These are phyloP conservation scores for Raillietiella orientalis DNA, from an alignment of 2,888 invertebrate genomes.

Conservation along the genomic window DNA sequence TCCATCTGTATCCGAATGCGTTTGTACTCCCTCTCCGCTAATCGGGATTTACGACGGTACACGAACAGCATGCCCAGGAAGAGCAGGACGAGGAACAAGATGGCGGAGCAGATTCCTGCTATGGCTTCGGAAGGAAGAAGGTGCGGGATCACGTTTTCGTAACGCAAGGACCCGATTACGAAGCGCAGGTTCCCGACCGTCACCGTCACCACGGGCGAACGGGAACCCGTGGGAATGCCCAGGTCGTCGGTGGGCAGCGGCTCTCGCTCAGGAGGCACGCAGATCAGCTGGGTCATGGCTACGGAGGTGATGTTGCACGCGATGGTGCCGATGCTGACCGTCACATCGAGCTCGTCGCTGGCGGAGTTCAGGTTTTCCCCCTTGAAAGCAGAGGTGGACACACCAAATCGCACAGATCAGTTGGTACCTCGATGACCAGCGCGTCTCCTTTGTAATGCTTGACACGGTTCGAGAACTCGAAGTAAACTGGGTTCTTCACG, in stretches of 20 bases:
- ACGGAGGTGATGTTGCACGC: constrained; percentile 17
- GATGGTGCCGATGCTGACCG: constrained; percentile 15
- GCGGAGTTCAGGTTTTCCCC: constrained; percentile 15
- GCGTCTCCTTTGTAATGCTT: constrained; percentile 74
- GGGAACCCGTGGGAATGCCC: no score
- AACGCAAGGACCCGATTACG: no score
- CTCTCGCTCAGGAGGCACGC: constrained; percentile 14
- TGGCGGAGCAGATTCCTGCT: constrained; percentile 12
- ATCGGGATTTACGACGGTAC: constrained; percentile 14
- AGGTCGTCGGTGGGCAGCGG: no score
- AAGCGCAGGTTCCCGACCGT: no score
- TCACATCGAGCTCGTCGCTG: constrained; percentile 13
- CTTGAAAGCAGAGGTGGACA: constrained; percentile 10
- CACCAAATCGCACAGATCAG: no score
- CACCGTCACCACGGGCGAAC: no score
- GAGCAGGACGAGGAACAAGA: constrained; percentile 11
- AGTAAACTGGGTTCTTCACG: constrained; percentile 67
- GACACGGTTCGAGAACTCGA: constrained; percentile 31
- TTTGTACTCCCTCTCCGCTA: constrained; percentile 17
- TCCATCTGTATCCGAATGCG: constrained; percentile 19
- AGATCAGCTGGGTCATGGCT: constrained; percentile 15
- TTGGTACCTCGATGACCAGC: constrained; percentile 38
- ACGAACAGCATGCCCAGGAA: constrained; percentile 13
- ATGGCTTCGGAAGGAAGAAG: constrained; percentile 9
- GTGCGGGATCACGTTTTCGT: constrained; percentile 6